Evolutionary conservation across 2,888 invertebrate genomes (phyloP).

Genomic region (Mermis nigrescens): DNA sequence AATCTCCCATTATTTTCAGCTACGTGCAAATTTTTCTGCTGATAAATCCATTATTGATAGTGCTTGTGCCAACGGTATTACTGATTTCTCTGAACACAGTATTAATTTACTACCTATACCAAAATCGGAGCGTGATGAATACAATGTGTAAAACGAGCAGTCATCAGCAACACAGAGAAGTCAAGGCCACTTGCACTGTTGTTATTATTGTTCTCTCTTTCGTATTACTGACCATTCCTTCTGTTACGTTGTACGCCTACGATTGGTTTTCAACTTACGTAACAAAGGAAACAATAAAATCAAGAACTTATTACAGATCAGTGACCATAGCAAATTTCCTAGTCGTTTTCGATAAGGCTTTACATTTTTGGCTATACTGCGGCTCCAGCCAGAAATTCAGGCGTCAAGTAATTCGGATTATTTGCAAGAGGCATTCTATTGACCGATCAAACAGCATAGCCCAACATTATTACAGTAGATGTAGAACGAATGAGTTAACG

Average conservation of each 20-base stretch:
- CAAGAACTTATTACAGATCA: background rate
- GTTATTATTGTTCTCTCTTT: background rate
- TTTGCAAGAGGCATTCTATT: background rate
- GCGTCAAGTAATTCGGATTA: background rate
- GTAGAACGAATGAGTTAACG: no score
- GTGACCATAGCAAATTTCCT: background rate
- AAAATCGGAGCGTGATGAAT: background rate
- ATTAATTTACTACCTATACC: background rate
- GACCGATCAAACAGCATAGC: background rate
- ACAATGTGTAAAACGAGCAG: background rate
- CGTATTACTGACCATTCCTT: background rate
- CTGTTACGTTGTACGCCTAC: background rate
- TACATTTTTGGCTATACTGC: background rate
- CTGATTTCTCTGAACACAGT: background rate
- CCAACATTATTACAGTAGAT: no score
- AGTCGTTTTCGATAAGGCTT: background rate
- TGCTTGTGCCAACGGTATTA: background rate
- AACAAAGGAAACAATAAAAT: background rate
- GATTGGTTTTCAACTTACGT: background rate
- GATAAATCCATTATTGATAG: background rate
- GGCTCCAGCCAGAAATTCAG: background rate
- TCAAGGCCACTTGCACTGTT: background rate
- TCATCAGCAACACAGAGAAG: background rate
- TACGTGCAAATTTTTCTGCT: background rate
- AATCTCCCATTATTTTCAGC: background rate